phyloP scores from a whole-genome alignment of 2,888 invertebrate species.

The Galeruca laticollis region DNA sequence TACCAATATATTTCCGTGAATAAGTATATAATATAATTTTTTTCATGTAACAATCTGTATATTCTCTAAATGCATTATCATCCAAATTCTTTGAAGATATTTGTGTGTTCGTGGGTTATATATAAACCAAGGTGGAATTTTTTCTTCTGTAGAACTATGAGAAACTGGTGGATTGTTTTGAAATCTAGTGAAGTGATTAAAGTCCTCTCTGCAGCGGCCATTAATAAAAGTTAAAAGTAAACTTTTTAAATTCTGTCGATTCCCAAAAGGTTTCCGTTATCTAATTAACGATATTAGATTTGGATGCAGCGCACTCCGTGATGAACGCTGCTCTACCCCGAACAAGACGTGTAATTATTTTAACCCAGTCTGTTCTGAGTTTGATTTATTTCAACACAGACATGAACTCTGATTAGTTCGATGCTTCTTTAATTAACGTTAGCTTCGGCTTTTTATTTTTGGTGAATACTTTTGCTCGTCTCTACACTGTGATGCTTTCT shows the following conservation, averaged over 20 bases:
- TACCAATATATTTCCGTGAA: too few relatives aligned
- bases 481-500: conserved; percentile 15
- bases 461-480: conserved; percentile 55
- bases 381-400: conserved; percentile 68
- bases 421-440: conserved; percentile 68
- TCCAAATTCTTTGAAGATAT: too few relatives aligned
- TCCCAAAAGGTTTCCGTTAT: conserved; percentile 64
- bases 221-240: conserved; percentile 54
- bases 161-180: conserved; percentile 24
- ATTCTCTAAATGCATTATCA: too few relatives aligned
- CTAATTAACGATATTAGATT: conserved; percentile 68
- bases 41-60: too few relatives aligned
- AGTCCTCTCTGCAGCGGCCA: conserved; percentile 45
- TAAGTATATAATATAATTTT: too few relatives aligned
- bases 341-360: conserved; percentile 69
- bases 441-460: conserved; percentile 61
- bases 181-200: conserved; percentile 49
- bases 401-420: conserved; percentile 68
- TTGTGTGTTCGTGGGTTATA: not conserved
- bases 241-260: conserved; percentile 59
- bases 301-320: conserved; percentile 65
- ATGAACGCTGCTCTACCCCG: conserved; percentile 66
- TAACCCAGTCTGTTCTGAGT: conserved; percentile 65
- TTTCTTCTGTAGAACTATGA: not conserved
- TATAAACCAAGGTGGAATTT: not conserved